Conservation (phyloP, 2,113 vertebrate genomes). For the Albula goreensis region DNA sequence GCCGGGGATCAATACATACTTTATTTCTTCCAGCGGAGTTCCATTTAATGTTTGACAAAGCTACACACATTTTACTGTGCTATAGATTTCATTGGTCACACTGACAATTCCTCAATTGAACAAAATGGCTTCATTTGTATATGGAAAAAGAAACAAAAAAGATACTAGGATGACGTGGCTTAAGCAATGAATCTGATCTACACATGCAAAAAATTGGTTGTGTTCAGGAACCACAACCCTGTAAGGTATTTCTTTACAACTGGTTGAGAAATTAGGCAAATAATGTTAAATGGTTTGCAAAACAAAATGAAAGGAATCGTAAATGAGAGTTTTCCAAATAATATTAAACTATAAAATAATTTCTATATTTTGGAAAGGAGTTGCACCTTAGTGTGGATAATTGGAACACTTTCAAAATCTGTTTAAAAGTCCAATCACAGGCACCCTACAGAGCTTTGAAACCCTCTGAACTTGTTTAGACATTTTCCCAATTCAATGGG, state of each 20-base stretch:
- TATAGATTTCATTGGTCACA: constrained; percentile 3
- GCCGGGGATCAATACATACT: background rate
- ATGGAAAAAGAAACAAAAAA: background rate
- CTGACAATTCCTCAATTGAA: background rate
- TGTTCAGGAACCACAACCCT: no score
- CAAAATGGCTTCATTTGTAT: constrained; percentile 14
- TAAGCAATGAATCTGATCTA: background rate
- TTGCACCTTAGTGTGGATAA: background rate
- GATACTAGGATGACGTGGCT: background rate
- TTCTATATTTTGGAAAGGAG: background rate
- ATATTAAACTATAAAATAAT: no score
- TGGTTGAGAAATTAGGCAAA: no score
- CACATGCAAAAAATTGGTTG: no score
- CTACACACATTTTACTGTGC: constrained; percentile 1
- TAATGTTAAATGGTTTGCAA: no score
- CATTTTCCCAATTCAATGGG: background rate
- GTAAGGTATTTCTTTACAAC: no score
- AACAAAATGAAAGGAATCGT: no score
- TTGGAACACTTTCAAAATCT: background rate
- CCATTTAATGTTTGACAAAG: constrained; percentile 6
- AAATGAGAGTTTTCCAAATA: no score
- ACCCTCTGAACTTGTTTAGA: background rate
- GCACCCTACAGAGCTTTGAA: background rate
- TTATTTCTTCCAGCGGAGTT: background rate
- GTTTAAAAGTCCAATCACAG: background rate